Conservation (phyloP, 2,113 vertebrate species). For the Zosterops borbonicus region DNA sequence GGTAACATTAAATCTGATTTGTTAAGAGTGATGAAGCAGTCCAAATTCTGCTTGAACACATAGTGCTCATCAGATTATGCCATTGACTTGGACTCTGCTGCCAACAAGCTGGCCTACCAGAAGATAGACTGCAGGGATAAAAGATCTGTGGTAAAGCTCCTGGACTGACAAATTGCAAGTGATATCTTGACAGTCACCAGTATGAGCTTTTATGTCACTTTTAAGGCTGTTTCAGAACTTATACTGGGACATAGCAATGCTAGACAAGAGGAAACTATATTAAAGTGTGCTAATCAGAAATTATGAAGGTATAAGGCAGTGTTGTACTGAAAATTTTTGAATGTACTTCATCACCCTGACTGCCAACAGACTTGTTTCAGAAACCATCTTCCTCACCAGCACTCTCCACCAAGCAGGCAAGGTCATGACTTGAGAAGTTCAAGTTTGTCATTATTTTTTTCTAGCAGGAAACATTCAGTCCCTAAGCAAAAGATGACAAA, state of each 20-base stretch:
- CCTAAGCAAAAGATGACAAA: neutral
- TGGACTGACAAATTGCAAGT: neutral
- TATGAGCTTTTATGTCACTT: neutral
- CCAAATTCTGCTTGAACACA: neutral
- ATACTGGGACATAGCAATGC: neutral
- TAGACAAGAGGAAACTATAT: neutral
- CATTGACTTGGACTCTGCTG: neutral
- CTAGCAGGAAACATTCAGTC: neutral
- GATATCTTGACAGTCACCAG: neutral
- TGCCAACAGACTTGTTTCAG: neutral
- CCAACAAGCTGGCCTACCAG: neutral
- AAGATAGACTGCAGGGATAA: neutral
- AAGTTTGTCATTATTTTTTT: neutral
- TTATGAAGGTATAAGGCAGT: neutral
- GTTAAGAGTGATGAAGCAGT: neutral
- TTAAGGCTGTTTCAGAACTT: neutral
- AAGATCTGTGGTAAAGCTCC: neutral
- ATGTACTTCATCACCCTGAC: neutral
- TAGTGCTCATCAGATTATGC: neutral
- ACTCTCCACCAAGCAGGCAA: neutral
- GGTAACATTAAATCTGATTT: neutral
- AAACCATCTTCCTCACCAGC: neutral
- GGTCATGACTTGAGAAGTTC: neutral
- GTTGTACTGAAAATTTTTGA: neutral
- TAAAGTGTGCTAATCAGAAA: constrained; percentile 1